phyloP scores from a whole-genome alignment of 1,140 invertebrate species.

The Zophobas atratus region DNA sequence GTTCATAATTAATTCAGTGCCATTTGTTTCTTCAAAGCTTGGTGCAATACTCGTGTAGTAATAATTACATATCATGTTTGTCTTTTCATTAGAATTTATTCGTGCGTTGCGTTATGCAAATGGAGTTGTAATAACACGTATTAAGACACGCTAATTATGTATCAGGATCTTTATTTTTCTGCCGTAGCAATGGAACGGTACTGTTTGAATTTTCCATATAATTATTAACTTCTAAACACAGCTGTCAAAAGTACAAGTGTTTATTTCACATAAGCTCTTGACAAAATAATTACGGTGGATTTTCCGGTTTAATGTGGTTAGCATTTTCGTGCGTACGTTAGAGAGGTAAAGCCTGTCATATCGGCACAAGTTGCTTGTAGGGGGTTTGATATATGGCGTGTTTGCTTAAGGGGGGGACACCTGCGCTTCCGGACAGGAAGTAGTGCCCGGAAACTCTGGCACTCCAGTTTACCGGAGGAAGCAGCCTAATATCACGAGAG shows the following conservation, averaged over 20 bases:
- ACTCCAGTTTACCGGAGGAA: slow-evolving; percentile 50
- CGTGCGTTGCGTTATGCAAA: slow-evolving; percentile 39
- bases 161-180: slow-evolving; percentile 32
- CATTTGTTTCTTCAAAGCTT: slow-evolving; percentile 36
- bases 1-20: slow-evolving; percentile 19
- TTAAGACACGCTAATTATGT: slow-evolving; percentile 25
- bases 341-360: slow-evolving; percentile 26
- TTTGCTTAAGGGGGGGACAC: slow-evolving; percentile 58
- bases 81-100: slow-evolving; percentile 40
- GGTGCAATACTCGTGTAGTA: slow-evolving; percentile 28
- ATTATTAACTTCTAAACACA: slow-evolving; percentile 47
- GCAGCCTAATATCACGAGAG: slow-evolving; percentile 39
- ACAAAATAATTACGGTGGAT: slow-evolving; percentile 48
- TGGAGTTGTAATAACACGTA: slow-evolving; percentile 39
- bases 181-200: slow-evolving; percentile 15
- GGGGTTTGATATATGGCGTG: slow-evolving; percentile 48
- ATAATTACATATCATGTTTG: slow-evolving; percentile 40
- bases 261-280: slow-evolving; percentile 47
- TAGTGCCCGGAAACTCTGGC: slow-evolving; percentile 56
- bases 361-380: slow-evolving; percentile 3
- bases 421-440: slow-evolving; percentile 60
- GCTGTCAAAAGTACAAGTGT: slow-evolving; percentile 48
- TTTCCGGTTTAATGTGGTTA: slow-evolving; percentile 47
- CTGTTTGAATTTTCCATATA: slow-evolving; percentile 38
- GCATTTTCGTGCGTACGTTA: slow-evolving; percentile 36